Base-by-base conservation (phyloP, 1,140 invertebrate species). In the Muscidifurax raptorellus region DNA sequence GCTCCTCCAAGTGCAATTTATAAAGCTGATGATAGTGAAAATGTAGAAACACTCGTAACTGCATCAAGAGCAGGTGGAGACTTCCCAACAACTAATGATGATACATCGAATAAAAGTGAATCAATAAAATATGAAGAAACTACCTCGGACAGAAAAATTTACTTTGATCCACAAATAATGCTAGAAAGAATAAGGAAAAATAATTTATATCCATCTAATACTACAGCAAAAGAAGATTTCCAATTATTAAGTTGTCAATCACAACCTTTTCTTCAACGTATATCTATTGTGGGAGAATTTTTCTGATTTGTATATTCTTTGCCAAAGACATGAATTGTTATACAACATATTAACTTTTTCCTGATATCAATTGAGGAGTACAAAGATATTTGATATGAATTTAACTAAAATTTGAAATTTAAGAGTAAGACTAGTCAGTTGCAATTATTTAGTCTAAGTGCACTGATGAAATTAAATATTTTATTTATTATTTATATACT, bases 211-310 rank as follows among this genome's bases (percentile, higher is more conserved):
- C 93, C 95, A 28, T 91, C 91, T 27, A 93, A 94, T 87, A 36
- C 86, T 27, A 92, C 93, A 28, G 93, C 92, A 86, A 90, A 90
- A 86, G 87, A 90, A 72, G 93, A 94, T 87, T 95, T 95, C 90
- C 92, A 95, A n/a, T 87, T 95, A 9, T 88, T 97, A 36, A 93
- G 94, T 36, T 96, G 96, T 88, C 94, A 95, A 74, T 94, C 96
- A 30, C 95, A 95, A 82, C 94, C 96, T 69, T 97, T 96, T 90
- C 91, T 96, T 71, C 95, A 95, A 91, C 94, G 95, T 85, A 94
- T 96, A 91, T 96, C 96, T n/a, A 91, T 96, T 72, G 94, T 95
- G 67, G 96, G 96, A 22, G 96, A 97, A 94, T 95, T 94, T 90
- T 95, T 94, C 88, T 93, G 88, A 87, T 78, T 28, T 40, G 28